phyloP scores from a whole-genome alignment of 2,113 vertebrate genomes.

The Sarotherodon lohbergeri region DNA sequence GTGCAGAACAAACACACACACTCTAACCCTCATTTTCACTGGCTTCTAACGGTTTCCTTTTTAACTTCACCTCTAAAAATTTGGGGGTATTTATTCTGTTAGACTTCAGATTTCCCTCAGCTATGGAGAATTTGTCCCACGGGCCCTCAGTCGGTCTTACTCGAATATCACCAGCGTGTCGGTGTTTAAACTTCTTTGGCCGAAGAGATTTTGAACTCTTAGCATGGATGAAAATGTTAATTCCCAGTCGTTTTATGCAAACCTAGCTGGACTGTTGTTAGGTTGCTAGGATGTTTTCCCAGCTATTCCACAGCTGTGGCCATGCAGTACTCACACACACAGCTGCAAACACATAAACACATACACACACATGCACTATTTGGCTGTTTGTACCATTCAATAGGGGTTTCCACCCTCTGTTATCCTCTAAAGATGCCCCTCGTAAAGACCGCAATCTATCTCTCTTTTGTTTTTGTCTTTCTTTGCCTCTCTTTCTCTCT shows the following conservation, averaged over 20 bases:
- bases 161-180: neutral
- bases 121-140: neutral
- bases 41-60: neutral
- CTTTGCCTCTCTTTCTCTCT: neutral
- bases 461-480: slow-evolving; percentile 65
- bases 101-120: neutral
- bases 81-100: neutral
- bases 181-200: neutral
- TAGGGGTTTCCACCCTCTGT: slow-evolving; percentile 52
- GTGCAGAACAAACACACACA: neutral
- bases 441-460: slow-evolving; percentile 32
- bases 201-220: neutral
- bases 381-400: slow-evolving; percentile 10
- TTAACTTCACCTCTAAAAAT: neutral
- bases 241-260: neutral
- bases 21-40: neutral
- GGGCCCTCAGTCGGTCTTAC: neutral
- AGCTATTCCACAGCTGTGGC: slow-evolving; percentile 73
- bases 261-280: neutral
- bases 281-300: slow-evolving; percentile 56
- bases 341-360: neutral
- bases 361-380: neutral
- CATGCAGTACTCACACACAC: neutral
- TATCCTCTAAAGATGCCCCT: slow-evolving; percentile 52
- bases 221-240: neutral